A percentile compares a stretch with the other conserved stretches of the same genome.
These are phyloP conservation scores for Phoebastria nigripes DNA, from an alignment of 2,797 vertebrate genomes.

Conservation along the genomic window DNA sequence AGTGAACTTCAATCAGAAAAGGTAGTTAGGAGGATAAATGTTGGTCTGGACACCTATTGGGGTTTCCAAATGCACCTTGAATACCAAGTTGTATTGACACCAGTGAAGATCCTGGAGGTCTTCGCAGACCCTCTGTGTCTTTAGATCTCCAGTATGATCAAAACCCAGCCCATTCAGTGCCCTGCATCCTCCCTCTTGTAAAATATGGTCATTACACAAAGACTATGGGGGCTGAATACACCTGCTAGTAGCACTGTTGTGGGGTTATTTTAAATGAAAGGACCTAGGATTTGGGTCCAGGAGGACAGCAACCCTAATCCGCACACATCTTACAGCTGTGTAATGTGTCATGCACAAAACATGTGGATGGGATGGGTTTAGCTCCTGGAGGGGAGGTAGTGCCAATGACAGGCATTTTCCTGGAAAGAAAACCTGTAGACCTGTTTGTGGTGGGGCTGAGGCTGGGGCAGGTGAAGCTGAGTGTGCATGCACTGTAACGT, in stretches of 20 bases:
- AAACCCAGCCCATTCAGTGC: not conserved
- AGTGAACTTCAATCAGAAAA: not conserved
- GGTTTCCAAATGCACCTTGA: not conserved
- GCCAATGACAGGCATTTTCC: not conserved
- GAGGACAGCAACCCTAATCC: not conserved
- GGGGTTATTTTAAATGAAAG: not conserved
- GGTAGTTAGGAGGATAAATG: not conserved
- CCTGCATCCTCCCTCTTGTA: not conserved
- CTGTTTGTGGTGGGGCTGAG: not conserved
- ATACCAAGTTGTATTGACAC: not conserved
- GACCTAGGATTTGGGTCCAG: not conserved
- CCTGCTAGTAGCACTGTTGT: not conserved
- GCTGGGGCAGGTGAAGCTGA: not conserved
- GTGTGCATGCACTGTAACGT: accelerated
- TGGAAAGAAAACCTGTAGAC: not conserved
- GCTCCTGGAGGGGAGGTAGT: not conserved
- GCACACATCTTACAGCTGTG: not conserved
- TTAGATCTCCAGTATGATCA: not conserved
- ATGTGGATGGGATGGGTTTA: not conserved
- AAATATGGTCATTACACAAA: not conserved
- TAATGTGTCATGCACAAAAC: not conserved
- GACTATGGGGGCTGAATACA: not conserved
- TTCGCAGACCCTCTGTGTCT: not conserved
- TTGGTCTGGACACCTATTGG: not conserved
- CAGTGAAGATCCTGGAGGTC: not conserved